Evolutionary conservation across 2,888 invertebrate species (phyloP).

Genomic region (Ophion obscuratus): DNA sequence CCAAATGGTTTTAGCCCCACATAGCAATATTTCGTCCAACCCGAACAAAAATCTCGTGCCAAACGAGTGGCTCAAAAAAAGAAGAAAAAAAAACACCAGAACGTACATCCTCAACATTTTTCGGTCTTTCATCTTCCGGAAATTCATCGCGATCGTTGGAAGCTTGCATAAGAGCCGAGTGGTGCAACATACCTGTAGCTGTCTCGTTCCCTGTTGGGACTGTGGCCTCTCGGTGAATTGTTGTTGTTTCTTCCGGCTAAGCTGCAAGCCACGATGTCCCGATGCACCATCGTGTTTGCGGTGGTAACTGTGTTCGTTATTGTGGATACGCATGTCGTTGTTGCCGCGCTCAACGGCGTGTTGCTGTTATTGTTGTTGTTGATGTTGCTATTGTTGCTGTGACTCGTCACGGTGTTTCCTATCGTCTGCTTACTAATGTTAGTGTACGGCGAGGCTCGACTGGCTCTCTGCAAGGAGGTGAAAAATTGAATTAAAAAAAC

Average conservation of each 20-base stretch:
- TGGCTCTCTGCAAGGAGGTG: constrained; percentile 77
- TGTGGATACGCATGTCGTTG: constrained; percentile 82
- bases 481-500: constrained; percentile 10
- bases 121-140: background rate
- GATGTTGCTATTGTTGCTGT: constrained; percentile 58
- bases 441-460: constrained; percentile 82
- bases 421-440: constrained; percentile 80
- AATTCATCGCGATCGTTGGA: background rate
- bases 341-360: constrained; percentile 81
- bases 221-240: constrained; percentile 91
- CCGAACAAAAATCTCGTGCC: too few relatives aligned
- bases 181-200: constrained; percentile 89
- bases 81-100: too few relatives aligned
- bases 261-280: constrained; percentile 84
- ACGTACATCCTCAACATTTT: background rate
- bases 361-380: constrained; percentile 59
- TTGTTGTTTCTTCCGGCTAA: constrained; percentile 86
- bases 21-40: too few relatives aligned
- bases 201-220: constrained; percentile 92
- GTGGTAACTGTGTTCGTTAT: constrained; percentile 84
- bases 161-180: too few relatives aligned
- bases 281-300: constrained; percentile 84
- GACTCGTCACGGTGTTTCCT: constrained; percentile 72
- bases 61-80: too few relatives aligned
- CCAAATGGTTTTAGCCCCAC: too few relatives aligned